Conservation (phyloP, 2,888 invertebrate genomes). For the Panopea generosa region DNA sequence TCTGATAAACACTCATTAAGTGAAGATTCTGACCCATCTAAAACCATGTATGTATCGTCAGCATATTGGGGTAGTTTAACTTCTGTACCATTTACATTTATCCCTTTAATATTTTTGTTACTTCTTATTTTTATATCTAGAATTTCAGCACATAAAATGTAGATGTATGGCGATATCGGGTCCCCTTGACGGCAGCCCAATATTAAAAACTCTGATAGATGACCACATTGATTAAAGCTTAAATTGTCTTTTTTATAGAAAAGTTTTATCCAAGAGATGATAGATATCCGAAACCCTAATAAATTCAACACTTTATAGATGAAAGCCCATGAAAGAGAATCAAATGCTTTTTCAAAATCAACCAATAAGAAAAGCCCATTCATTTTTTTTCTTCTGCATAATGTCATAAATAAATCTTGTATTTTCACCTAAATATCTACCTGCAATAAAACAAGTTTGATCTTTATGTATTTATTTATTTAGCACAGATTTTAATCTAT, state of each 20-base stretch:
- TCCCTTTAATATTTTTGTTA: constrained; percentile 6
- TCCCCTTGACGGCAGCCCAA: constrained; percentile 10
- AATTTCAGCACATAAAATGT: constrained; percentile 2
- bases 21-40: too few species aligned
- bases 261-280: background rate
- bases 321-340: constrained; percentile 24
- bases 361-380: background rate
- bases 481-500: too few species aligned
- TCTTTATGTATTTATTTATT: too few species aligned
- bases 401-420: too few species aligned
- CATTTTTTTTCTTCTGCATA: too few species aligned
- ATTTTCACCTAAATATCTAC: too few species aligned
- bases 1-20: too few species aligned
- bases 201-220: background rate
- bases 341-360: constrained; percentile 27
- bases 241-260: background rate
- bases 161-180: constrained; percentile 1
- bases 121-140: background rate
- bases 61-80: too few species aligned
- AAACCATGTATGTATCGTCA: too few species aligned
- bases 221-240: background rate
- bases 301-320: constrained; percentile 1
- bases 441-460: too few species aligned
- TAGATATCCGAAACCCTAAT: background rate
- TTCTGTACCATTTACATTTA: background rate